Percentiles rank a stretch among this genome's conserved stretches.
These are phyloP conservation scores for Tricholauxania praeusta DNA, from an alignment of 2,888 invertebrate genomes.

Conservation along the genomic window DNA sequence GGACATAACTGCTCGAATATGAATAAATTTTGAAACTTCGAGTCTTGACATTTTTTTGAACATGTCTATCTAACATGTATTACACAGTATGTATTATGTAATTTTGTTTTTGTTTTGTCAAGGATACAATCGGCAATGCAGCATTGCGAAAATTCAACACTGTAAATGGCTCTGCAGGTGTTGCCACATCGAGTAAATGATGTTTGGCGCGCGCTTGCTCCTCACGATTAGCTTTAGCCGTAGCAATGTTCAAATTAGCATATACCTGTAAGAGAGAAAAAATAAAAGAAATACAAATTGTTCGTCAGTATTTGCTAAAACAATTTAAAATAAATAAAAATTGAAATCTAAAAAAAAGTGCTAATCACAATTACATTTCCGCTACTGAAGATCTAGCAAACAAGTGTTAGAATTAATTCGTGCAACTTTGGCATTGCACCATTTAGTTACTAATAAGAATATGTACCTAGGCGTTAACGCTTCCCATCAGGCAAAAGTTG, in stretches of 20 bases:
- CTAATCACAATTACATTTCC: conserved; percentile 18
- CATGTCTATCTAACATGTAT: no score
- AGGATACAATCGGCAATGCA: conserved; percentile 80
- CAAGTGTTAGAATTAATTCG: conserved; percentile 24
- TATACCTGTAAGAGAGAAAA: conserved; percentile 79
- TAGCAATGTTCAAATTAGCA: conserved; percentile 90
- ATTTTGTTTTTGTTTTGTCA: conserved; percentile 34
- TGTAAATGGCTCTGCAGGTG: conserved; percentile 83
- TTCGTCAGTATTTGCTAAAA: background rate
- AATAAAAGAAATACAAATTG: background rate
- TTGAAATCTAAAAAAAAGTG: background rate
- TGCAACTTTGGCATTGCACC: conserved; percentile 1
- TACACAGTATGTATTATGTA: no score
- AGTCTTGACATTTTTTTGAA: no score
- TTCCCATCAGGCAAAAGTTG: no score
- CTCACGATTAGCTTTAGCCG: conserved; percentile 89
- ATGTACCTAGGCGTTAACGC: no score
- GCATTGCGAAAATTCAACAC: conserved; percentile 87
- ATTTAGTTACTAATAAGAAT: no score
- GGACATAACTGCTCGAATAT: no score
- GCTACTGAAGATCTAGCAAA: background rate
- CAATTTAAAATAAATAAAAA: background rate
- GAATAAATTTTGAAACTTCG: no score
- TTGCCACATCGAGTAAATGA: conserved; percentile 89
- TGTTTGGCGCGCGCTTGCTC: conserved; percentile 84